phyloP scores from a whole-genome alignment of 2,113 vertebrate genomes.

The Anser cygnoides region DNA sequence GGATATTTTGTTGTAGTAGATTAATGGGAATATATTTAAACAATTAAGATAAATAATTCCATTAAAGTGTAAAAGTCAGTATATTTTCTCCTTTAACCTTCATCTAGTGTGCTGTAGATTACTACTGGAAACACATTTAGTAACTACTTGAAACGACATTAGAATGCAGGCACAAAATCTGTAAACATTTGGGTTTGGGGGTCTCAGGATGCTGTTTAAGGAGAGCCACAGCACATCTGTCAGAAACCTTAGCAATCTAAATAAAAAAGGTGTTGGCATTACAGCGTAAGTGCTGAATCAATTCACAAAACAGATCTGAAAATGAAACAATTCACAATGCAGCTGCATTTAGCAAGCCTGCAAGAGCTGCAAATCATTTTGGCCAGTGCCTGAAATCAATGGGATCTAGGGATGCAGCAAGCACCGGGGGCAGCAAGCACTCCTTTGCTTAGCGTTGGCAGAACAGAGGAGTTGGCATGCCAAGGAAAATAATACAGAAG shows the following conservation, averaged over 20 bases:
- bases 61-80: background rate
- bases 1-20: background rate
- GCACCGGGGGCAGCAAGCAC: background rate
- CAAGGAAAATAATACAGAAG: background rate
- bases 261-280: background rate
- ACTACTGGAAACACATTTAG: background rate
- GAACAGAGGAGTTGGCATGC: background rate
- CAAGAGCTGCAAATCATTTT: background rate
- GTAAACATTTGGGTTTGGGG: background rate
- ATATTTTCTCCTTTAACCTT: background rate
- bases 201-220: background rate
- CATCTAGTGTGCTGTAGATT: background rate
- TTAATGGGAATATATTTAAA: constrained; percentile 10
- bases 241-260: background rate
- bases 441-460: background rate
- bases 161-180: background rate
- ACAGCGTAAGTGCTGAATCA: background rate
- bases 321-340: background rate
- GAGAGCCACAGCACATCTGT: background rate
- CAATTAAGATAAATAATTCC: background rate
- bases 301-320: background rate
- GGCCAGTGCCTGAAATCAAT: background rate
- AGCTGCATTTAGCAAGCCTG: background rate
- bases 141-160: background rate
- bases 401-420: background rate